Evolutionary conservation across 2,888 invertebrate species (phyloP), one percentile per base, ranked within the genome.

Genomic region (Lymantria monacha): DNA sequence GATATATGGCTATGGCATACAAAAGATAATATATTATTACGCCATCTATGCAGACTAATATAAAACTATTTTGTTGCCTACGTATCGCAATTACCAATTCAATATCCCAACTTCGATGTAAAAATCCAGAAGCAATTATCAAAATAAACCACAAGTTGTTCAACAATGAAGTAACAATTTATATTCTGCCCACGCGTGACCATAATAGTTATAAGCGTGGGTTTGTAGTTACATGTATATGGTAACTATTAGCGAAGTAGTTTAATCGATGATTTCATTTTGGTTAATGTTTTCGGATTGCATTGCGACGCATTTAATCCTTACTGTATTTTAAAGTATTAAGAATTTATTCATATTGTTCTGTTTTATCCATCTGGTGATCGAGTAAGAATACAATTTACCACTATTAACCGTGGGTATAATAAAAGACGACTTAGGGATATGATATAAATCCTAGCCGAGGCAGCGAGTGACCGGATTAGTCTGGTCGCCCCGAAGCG

Each of bases 101-200:
- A 22, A 22, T 22, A 22, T 22, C 22, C 22, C 22, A 22, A 22
- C 22, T 3, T 22, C 22, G 22, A 22, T 22, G 9, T 33, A 22
- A 37, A 37, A 45, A 36, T 22, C 2, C 63, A 48, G 60, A 53
- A 66, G 66, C 63, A 66, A 61, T 60, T 53, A 53, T 43, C 44
- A 30, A 52, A 48, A 51, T 44, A 10, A 41, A 30, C 11, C 31
- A 53, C 48, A 52, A 55, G 58, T 64, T 59, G 57, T 67, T 53
- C 30, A 50, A 55, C 48, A 57, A 69, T 62, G 61, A 59, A 48
- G 7, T 43, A 42, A 14, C 30, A 61, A 66, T 68, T 59, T 64
- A 59, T 63, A 59, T 42, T 48, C 62, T 7, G 1, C 72, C 73
- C 59, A 72, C 71, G 43, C 30, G 0, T 53, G 30, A 15, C 48